Percentiles rank a stretch among this genome's conserved stretches.
phyloP scores from a whole-genome alignment of 2,797 vertebrate genomes.

The Myiothlypis chrysogaster region DNA sequence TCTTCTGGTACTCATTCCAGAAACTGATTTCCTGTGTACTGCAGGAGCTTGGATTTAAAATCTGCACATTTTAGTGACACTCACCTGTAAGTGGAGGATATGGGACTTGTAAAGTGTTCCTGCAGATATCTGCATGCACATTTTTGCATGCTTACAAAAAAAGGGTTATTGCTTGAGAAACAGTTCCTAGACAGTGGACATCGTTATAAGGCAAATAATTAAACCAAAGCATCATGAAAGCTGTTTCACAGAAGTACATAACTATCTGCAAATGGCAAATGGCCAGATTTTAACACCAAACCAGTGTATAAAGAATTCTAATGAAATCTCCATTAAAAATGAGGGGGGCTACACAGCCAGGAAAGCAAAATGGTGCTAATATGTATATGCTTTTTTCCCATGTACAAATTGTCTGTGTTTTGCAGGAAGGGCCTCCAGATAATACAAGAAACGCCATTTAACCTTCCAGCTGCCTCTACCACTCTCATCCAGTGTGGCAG shows the following conservation, averaged over 20 bases:
- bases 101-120: neutral
- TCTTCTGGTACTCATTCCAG: neutral
- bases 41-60: neutral
- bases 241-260: slow-evolving; percentile 6
- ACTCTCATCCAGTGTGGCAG: neutral
- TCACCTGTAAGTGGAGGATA: neutral
- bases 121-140: neutral
- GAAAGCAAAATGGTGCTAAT: neutral
- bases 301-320: neutral
- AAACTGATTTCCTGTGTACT: neutral
- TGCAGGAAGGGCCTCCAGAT: neutral
- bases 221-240: neutral
- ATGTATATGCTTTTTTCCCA: rapidly evolving
- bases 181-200: neutral
- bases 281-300: slow-evolving; percentile 28
- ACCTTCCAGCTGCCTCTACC: neutral
- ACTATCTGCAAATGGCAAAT: slow-evolving; percentile 25
- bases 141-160: neutral
- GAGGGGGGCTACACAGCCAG: neutral
- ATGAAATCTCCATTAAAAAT: neutral
- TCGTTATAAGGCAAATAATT: slow-evolving; percentile 1
- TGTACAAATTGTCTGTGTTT: neutral
- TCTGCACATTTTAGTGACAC: neutral
- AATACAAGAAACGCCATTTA: neutral
- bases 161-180: neutral